These are phyloP conservation scores for Drosophila auraria DNA, from an alignment of 1,140 invertebrate species.

Conservation along the genomic window DNA sequence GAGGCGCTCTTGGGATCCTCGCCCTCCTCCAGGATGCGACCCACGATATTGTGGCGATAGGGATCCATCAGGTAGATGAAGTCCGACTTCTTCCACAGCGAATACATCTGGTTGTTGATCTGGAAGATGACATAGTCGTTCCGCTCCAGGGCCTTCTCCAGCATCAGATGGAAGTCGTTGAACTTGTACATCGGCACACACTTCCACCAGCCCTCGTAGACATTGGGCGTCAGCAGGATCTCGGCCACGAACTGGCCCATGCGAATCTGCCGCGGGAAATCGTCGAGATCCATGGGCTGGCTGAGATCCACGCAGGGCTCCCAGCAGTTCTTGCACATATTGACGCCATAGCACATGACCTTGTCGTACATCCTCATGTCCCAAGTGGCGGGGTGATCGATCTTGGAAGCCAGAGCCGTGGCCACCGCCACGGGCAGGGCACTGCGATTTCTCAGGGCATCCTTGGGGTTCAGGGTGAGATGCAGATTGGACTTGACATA, in stretches of 20 bases:
- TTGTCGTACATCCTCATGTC: conserved; percentile 73
- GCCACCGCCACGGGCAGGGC: conserved; percentile 70
- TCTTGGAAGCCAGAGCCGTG: conserved; percentile 68
- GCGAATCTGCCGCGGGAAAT: conserved; percentile 68
- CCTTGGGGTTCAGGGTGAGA: conserved; percentile 62
- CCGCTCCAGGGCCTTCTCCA: conserved; percentile 54
- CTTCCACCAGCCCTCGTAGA: conserved; percentile 76
- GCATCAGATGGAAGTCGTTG: conserved; percentile 69
- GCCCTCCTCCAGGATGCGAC: conserved; percentile 59
- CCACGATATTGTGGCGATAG: conserved; percentile 75
- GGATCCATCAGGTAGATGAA: conserved; percentile 82
- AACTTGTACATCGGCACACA: conserved; percentile 78
- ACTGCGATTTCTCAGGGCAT: conserved; percentile 73
- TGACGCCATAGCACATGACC: conserved; percentile 76
- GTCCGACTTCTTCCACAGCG: conserved; percentile 72
- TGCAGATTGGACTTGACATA: conserved; percentile 70
- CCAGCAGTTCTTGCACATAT: conserved; percentile 81
- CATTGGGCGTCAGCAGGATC: conserved; percentile 55
- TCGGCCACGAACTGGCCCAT: conserved; percentile 74
- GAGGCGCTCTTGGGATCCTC: conserved; percentile 69
- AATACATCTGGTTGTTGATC: conserved; percentile 80
- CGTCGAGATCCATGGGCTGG: conserved; percentile 65
- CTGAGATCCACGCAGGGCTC: conserved; percentile 60
- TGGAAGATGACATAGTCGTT: conserved; percentile 73
- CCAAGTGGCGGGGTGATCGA: conserved; percentile 83